Evolutionary conservation across 2,797 vertebrate genomes (phyloP).

Genomic region (Pseudochromis fuscus): DNA sequence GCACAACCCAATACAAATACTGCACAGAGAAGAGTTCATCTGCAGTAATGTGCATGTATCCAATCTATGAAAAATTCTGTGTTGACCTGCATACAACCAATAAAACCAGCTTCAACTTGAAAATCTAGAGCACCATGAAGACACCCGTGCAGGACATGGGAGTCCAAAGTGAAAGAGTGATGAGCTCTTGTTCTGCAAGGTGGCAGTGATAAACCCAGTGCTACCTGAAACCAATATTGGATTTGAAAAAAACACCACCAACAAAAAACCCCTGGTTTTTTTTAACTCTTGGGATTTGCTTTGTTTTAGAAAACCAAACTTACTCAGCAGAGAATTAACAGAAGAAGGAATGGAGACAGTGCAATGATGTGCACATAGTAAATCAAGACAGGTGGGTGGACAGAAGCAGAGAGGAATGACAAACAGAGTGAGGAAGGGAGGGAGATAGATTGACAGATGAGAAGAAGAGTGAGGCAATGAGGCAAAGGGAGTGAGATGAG

Average conservation of each 20-base stretch:
- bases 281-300: conserved; percentile 32
- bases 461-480: conserved; percentile 55
- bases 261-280: conserved; percentile 8
- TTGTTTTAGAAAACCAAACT: conserved; percentile 57
- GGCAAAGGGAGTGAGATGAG: conserved; percentile 46
- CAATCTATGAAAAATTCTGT: not conserved
- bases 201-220: conserved; percentile 30
- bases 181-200: conserved; percentile 16
- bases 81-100: no score
- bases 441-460: conserved; percentile 58
- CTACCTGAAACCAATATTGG: conserved; percentile 13
- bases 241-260: conserved; percentile 14
- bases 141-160: not conserved
- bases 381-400: conserved; percentile 53
- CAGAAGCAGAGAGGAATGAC: conserved; percentile 46
- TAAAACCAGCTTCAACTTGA: no score
- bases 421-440: conserved; percentile 28
- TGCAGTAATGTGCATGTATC: conserved; percentile 8
- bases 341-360: conserved; percentile 42
- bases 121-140: conserved; percentile 1
- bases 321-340: conserved; percentile 52
- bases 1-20: no score
- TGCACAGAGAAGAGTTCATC: not conserved
- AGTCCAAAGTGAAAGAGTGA: conserved; percentile 14
- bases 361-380: conserved; percentile 48